phyloP scores from a whole-genome alignment of 1,140 invertebrate genomes.

The Drosophila neocordata region DNA sequence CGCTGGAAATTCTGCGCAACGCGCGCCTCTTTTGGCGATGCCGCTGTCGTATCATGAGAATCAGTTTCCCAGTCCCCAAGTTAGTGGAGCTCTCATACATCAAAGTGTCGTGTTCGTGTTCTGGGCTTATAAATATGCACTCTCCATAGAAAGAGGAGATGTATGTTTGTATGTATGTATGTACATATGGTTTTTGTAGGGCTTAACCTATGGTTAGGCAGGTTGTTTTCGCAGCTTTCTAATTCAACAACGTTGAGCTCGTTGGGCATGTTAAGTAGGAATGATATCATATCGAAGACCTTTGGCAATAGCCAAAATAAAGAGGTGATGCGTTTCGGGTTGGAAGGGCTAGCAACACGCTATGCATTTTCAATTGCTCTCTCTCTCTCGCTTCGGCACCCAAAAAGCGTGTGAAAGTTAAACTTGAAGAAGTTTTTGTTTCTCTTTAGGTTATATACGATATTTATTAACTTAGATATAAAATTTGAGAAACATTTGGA shows the following conservation, averaged over 20 bases:
- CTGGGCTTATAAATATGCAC: constrained; percentile 18
- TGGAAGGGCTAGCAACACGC: not conserved
- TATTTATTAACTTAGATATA: too few relatives aligned
- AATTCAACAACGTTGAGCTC: not conserved
- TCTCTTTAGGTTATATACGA: too few relatives aligned
- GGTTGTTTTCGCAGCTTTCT: constrained; percentile 14
- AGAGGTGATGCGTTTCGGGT: constrained; percentile 6
- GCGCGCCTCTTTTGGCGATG: constrained; percentile 14
- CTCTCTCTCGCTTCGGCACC: too few relatives aligned
- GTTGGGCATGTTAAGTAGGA: constrained; percentile 14
- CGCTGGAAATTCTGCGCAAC: constrained; percentile 18
- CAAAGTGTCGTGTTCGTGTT: constrained; percentile 21
- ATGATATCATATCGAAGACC: not conserved
- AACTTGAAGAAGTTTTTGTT: too few relatives aligned
- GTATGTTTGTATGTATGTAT: not conserved
- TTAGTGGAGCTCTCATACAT: constrained; percentile 16
- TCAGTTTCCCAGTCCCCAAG: constrained; percentile 14
- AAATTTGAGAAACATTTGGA: too few relatives aligned
- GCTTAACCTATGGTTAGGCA: constrained; percentile 7
- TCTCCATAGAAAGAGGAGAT: not conserved
- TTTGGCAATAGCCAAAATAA: constrained; percentile 12
- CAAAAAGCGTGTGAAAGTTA: not conserved
- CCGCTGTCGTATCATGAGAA: constrained; percentile 8
- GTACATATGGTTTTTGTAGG: not conserved
- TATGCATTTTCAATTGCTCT: not conserved